A percentile compares a stretch with the other conserved stretches of the same genome.
phyloP scores from a whole-genome alignment of 2,113 vertebrate genomes.

The Marcusenius ussheri region DNA sequence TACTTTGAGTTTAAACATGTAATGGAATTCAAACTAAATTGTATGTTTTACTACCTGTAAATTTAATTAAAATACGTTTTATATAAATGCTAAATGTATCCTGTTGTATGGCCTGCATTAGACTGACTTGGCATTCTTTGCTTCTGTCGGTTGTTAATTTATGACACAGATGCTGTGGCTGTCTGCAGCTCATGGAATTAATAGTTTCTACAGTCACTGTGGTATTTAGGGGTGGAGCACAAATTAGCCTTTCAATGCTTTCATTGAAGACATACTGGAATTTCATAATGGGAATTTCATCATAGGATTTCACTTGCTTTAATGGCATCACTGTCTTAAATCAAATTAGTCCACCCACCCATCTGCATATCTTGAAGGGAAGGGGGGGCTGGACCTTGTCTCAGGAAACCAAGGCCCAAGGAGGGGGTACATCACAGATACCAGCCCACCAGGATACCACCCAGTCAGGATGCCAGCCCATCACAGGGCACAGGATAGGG shows the following conservation, averaged over 20 bases:
- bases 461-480: no score
- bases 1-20: background rate
- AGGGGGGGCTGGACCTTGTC: background rate
- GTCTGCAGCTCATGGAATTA: background rate
- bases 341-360: background rate
- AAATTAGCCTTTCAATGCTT: background rate
- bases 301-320: background rate
- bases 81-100: background rate
- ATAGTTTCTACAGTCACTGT: background rate
- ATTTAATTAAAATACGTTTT: background rate
- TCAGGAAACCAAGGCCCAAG: background rate
- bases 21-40: background rate
- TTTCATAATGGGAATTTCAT: background rate
- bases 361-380: background rate
- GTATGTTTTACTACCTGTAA: background rate
- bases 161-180: background rate
- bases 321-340: background rate
- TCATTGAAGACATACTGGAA: background rate
- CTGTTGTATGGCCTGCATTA: background rate
- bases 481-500: no score
- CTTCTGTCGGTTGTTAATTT: background rate
- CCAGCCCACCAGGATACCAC: no score
- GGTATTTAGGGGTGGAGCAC: background rate
- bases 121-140: background rate
- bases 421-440: background rate